A percentile compares a stretch with the other conserved stretches of the same genome.
Evolutionary conservation across 2,797 vertebrate genomes (phyloP).

Genomic region (Prionace glauca): DNA sequence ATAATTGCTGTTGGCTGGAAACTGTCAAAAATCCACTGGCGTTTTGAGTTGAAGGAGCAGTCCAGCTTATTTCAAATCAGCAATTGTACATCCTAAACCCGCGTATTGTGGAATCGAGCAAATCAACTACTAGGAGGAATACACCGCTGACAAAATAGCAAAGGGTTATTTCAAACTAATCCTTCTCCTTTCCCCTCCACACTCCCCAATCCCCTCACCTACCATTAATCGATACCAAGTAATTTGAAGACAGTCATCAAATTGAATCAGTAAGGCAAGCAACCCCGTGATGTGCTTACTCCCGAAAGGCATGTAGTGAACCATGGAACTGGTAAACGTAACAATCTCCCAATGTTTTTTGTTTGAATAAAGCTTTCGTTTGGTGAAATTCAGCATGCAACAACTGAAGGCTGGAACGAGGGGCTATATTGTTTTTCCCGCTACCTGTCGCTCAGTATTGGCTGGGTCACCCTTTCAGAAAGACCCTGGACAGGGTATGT

Average conservation of each 20-base stretch:
- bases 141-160: neutral
- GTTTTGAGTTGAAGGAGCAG: neutral
- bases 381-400: neutral
- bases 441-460: neutral
- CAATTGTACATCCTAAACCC: neutral
- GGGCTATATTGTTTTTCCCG: neutral
- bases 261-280: conserved; percentile 17
- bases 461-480: neutral
- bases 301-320: neutral
- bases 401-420: neutral
- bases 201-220: neutral
- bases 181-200: neutral
- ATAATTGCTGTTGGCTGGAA: neutral
- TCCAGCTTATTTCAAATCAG: neutral
- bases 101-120: neutral
- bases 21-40: neutral
- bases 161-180: neutral
- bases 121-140: neutral
- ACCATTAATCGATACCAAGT: neutral
- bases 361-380: neutral
- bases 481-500: neutral
- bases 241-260: conserved; percentile 20
- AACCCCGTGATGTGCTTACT: neutral
- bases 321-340: conserved; percentile 4
- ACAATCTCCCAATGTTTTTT: neutral